These are phyloP conservation scores for Aplysina aerophoba DNA, from an alignment of 37 sponge, comb jelly and placozoan genomes.

Conservation along the genomic window DNA sequence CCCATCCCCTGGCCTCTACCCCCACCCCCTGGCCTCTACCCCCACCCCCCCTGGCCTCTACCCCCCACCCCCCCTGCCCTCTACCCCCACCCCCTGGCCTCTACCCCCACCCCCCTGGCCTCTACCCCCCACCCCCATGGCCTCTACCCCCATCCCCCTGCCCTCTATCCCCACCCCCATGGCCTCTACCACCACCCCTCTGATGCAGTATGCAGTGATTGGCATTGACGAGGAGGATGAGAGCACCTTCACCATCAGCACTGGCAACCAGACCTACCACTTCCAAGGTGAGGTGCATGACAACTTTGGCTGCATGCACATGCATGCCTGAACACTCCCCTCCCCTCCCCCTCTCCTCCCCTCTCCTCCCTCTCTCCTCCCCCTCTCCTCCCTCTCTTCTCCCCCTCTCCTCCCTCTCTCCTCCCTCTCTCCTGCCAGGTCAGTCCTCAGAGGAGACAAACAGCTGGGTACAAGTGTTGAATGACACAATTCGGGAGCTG, in stretches of 20 bases:
- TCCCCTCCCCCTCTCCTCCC: not conserved
- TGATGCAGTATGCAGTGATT: slow-evolving; percentile 70
- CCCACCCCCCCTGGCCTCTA: no score
- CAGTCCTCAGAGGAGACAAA: slow-evolving; percentile 87
- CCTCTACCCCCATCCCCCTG: no score
- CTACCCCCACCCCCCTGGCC: no score
- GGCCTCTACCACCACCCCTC: not conserved
- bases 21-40: no score
- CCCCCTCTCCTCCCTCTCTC: not conserved
- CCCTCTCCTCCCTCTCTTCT: not conserved
- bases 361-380: not conserved
- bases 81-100: no score
- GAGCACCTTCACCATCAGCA: slow-evolving; percentile 91
- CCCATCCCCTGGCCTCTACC: no score
- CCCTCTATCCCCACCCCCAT: no score
- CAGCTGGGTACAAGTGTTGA: slow-evolving; percentile 85
- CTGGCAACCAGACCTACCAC: slow-evolving; percentile 82
- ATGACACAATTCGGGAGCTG: slow-evolving; percentile 65
- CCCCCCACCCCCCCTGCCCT: no score
- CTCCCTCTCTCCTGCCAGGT: slow-evolving; percentile 23
- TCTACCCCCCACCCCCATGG: no score
- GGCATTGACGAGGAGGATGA: slow-evolving; percentile 97
- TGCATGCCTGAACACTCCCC: not conserved
- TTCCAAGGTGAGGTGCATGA: slow-evolving; percentile 75
- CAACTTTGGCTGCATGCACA: not conserved